These are phyloP conservation scores for Caenorhabditis remanei DNA, from an alignment of 1,140 invertebrate species.

Conservation along the genomic window DNA sequence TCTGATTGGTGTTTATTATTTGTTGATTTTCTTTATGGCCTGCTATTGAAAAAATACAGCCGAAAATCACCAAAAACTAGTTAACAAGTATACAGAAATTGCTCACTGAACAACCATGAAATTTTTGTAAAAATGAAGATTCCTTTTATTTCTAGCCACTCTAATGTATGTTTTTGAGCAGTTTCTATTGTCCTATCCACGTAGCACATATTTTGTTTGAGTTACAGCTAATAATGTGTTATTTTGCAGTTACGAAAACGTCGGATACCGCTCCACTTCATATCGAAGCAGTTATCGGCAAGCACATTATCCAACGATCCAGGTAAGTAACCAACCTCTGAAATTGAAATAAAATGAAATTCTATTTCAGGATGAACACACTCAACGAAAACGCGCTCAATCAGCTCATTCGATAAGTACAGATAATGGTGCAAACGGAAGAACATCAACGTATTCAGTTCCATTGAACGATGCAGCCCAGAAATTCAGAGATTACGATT, in stretches of 20 bases:
- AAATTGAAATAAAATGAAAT: background rate
- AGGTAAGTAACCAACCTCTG: conserved; percentile 59
- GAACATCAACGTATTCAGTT: conserved; percentile 52
- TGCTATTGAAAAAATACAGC: background rate
- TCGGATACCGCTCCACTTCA: conserved; percentile 72
- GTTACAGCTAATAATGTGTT: background rate
- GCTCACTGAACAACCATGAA: too few relatives aligned
- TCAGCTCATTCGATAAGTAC: conserved; percentile 48
- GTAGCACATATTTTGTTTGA: too few relatives aligned
- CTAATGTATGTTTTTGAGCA: too few relatives aligned
- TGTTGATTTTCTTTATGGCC: conserved; percentile 4
- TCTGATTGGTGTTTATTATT: background rate
- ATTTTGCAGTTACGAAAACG: conserved; percentile 75
- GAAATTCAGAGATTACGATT: conserved; percentile 42
- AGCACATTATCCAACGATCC: conserved; percentile 75
- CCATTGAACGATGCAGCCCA: conserved; percentile 27
- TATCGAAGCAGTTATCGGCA: conserved; percentile 75
- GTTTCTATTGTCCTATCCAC: too few relatives aligned
- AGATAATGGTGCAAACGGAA: conserved; percentile 60
- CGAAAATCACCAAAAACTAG: too few relatives aligned
- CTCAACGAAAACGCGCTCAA: conserved; percentile 32
- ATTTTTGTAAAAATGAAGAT: too few relatives aligned
- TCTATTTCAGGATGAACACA: conserved; percentile 26
- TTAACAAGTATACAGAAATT: too few relatives aligned
- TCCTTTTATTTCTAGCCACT: too few relatives aligned